These are phyloP conservation scores for Lacanobia wlatinum DNA, from an alignment of 2,888 invertebrate species.

Conservation along the genomic window DNA sequence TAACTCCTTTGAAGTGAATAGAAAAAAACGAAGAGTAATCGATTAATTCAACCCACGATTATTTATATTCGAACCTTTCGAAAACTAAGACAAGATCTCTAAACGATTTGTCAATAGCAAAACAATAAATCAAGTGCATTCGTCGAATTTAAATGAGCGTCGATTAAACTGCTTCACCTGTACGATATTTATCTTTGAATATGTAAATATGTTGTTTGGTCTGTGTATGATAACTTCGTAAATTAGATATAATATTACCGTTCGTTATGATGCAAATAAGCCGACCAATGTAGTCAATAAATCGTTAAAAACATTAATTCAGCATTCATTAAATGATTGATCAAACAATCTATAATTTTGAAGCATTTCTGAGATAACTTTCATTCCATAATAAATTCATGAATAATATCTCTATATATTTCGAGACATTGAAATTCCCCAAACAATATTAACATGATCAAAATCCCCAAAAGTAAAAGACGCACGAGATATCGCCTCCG, in stretches of 20 bases:
- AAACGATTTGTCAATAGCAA: constrained; percentile 66
- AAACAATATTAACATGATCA: neutral
- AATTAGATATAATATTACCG: constrained; percentile 54
- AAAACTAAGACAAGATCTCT: constrained; percentile 62
- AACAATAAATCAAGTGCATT: constrained; percentile 67
- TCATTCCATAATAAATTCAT: constrained; percentile 6
- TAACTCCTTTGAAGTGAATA: constrained; percentile 42
- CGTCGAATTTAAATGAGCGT: constrained; percentile 65
- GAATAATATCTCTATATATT: constrained; percentile 5
- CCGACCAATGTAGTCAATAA: constrained; percentile 24
- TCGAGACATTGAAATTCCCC: constrained; percentile 9
- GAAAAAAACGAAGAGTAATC: constrained; percentile 53
- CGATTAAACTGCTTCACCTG: constrained; percentile 62
- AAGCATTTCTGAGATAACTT: constrained; percentile 18
- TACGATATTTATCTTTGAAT: constrained; percentile 61
- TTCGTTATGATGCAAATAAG: constrained; percentile 46
- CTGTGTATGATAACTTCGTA: constrained; percentile 46
- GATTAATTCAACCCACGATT: constrained; percentile 58
- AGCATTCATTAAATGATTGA: constrained; percentile 38
- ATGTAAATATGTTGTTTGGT: constrained; percentile 60
- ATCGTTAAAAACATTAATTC: constrained; percentile 30
- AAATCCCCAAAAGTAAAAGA: constrained; percentile 16
- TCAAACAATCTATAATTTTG: constrained; percentile 25
- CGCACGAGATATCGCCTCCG: constrained; percentile 16
- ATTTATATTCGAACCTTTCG: constrained; percentile 51